Evolutionary conservation across 2,797 vertebrate species (phyloP), one percentile per base, ranked within the genome.

Genomic region (Lutjanus argentimaculatus): DNA sequence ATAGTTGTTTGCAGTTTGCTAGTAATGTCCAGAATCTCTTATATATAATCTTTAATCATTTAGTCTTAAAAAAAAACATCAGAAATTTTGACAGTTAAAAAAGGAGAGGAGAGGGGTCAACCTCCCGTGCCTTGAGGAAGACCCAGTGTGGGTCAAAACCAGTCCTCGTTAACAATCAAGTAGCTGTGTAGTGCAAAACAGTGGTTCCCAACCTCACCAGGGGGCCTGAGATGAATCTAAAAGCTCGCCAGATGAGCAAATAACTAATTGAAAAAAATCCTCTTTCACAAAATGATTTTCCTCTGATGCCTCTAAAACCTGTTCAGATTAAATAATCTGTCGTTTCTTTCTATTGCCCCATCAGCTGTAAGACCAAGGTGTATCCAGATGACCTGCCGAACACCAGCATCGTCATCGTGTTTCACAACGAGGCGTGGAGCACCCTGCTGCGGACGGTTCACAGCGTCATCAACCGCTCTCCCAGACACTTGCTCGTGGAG

Each of bases 381-480:
- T 97, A 98, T 85, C 92, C 95, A 0, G 97, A 97, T 16, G 96
- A 97, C 57, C 96, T 99, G 80, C 98, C 98, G 56, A 98, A 96
- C 93, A 99, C 98, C 52, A 99, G 98, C 72, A 97, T 99, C 3
- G 98, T 99, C 49, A 98, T 99, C 19, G 98, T 99, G 69, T 99
- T 99, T 85, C 98, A 99, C 94, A 99, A 99, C n/a, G 98, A 99
- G 87, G 98, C 98, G 0, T 99, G 98, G 98, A 99, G 98, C 88
- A 99, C 98, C 0, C 93, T 99, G 71, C 96, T 99, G 21, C 95
- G 98, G 12, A 99, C 98, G 0, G 94, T 99, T 25, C 96, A 97
- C 92, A 99, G 98, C 10, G 98, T 97, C 45, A 97, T 99, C 81
- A 96, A 92, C 85, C 97, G 98, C 72, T 99, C 98, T 0, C 97